Evolutionary conservation across 35 echinoderm and acorn worm genomes (phyloP), one percentile per base, ranked within the genome.

Genomic region (Anneissia japonica): DNA sequence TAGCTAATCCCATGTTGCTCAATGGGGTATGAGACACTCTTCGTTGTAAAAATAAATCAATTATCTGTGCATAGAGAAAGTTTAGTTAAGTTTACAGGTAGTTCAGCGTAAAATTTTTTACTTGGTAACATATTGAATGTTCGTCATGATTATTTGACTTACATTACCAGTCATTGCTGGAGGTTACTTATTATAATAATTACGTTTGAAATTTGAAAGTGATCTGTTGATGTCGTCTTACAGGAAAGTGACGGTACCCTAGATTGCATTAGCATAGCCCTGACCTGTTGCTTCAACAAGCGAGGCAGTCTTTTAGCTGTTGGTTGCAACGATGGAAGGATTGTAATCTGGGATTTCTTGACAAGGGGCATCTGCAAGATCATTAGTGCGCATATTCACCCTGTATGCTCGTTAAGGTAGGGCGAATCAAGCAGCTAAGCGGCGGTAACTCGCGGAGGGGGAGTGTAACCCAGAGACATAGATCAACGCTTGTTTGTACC

Each of bases 341-440:
- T 97, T 12, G 95, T 97, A n/a, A 86, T 97, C 76, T 97, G 95
- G 95, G 95, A 97, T 83, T 97, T 97, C 81, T 46, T 97, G 82
- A 97, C 95, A 0, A 46, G 95, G 16, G 95, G 95, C 7, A 97
- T 97, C 31, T 91, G 91, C 30, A 97, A 97, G 83, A 97, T 97
- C 43, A 90, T 93, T 34, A 97, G 95, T 74, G 95, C 95, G 7
- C 95, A 97, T 39, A 88, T 93, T 0, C 95, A 97, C 55, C 95
- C 95, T 74, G 95, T 97, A 23, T 97, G 95, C 46, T 97, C 95
- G 31, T 40, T 97, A 3, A 97, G 95, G 95, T 92, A 79, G 31
- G 87, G 43, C 2, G n/a, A 89, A 30, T 76, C 10, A n/a, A n/a
- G n/a, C n/a, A n/a, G n/a, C n/a, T n/a, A n/a, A n/a, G n/a, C n/a